These are phyloP conservation scores for Mesitornis unicolor DNA, from an alignment of 2,113 vertebrate species.

Conservation along the genomic window DNA sequence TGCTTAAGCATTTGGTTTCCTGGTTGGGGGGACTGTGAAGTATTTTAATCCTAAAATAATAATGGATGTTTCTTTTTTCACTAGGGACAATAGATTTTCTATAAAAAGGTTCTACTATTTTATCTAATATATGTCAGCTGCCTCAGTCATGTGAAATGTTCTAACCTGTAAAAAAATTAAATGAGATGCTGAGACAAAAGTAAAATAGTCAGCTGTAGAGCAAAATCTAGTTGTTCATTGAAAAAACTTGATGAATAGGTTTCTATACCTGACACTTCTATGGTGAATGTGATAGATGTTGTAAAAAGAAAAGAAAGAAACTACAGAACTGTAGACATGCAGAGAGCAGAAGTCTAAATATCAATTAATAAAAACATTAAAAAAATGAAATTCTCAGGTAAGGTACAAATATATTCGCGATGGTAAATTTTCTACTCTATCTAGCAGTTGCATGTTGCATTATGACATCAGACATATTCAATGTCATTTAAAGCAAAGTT, in stretches of 20 bases:
- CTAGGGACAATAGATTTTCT: background rate
- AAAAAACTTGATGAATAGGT: background rate
- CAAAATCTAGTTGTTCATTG: background rate
- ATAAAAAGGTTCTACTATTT: background rate
- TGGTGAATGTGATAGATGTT: background rate
- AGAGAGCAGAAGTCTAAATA: background rate
- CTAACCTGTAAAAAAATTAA: background rate
- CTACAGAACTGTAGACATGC: background rate
- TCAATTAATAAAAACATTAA: background rate
- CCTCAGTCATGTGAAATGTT: background rate
- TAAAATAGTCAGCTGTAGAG: background rate
- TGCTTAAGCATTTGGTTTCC: background rate
- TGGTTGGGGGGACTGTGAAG: background rate
- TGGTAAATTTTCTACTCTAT: background rate
- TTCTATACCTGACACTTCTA: background rate
- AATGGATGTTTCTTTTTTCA: background rate
- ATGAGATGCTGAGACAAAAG: background rate
- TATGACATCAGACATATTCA: background rate
- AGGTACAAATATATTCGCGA: background rate
- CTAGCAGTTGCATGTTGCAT: background rate
- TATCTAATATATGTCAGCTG: background rate
- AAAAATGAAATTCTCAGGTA: background rate
- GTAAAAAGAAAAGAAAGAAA: background rate
- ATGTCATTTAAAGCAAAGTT: background rate
- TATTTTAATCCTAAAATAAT: background rate